Conservation (phyloP, 2,888 invertebrate species). For the Monochamus alternatus region DNA sequence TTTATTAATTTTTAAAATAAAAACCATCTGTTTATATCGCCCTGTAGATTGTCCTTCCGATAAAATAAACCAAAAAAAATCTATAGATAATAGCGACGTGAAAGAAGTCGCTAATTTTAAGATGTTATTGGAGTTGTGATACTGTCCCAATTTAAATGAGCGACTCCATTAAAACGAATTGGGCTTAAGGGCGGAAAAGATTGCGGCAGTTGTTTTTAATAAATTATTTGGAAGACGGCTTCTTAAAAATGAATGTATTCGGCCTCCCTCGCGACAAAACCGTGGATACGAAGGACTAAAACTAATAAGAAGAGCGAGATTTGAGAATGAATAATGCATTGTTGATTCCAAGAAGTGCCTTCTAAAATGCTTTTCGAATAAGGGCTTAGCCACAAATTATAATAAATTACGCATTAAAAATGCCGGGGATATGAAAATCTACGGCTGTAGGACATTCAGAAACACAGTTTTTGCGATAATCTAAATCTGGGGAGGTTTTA, state of each 20-base stretch:
- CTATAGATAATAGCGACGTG: not conserved
- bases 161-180: not conserved
- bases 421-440: constrained; percentile 46
- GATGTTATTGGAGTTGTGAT: not conserved
- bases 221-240: constrained; percentile 26
- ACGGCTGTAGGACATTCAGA: constrained; percentile 42
- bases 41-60: no score
- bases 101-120: not conserved
- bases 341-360: constrained; percentile 58
- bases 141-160: not conserved
- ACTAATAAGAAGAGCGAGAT: constrained; percentile 53
- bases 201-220: constrained; percentile 23
- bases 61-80: no score
- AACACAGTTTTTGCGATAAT: not conserved
- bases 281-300: constrained; percentile 37
- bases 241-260: constrained; percentile 39
- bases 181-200: constrained; percentile 1
- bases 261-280: constrained; percentile 18
- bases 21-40: no score
- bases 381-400: constrained; percentile 55
- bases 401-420: constrained; percentile 58
- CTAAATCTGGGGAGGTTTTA: not conserved
- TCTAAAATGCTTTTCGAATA: constrained; percentile 52
- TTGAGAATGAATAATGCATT: constrained; percentile 62
- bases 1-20: no score